These are phyloP conservation scores for Tyria jacobaeae DNA, from an alignment of 2,888 invertebrate species.

Conservation along the genomic window DNA sequence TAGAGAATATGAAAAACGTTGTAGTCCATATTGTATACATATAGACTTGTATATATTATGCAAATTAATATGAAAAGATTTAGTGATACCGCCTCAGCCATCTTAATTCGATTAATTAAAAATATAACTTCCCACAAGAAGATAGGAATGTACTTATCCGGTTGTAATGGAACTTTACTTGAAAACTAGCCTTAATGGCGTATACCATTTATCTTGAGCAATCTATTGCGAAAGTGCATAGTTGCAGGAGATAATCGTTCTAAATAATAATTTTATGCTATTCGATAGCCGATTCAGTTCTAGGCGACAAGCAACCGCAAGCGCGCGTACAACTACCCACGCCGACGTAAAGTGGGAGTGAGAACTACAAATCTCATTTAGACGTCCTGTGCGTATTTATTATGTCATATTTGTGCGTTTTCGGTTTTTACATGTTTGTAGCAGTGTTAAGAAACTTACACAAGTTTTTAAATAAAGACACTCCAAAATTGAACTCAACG, in stretches of 20 bases:
- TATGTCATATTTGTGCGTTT: neutral
- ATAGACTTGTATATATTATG: no score
- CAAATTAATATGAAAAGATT: neutral
- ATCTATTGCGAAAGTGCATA: neutral
- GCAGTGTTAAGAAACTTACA: neutral
- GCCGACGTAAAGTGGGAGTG: no score
- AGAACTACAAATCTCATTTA: neutral
- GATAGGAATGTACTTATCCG: neutral
- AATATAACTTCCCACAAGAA: neutral
- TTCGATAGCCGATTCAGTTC: slow-evolving; percentile 8
- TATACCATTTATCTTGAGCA: neutral
- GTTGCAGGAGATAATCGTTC: neutral
- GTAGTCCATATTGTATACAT: no score
- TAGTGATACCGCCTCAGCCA: neutral
- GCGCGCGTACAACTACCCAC: neutral
- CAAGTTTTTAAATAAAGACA: no score
- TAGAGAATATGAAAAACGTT: no score
- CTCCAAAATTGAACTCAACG: no score
- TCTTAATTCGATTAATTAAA: no score
- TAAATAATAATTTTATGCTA: neutral
- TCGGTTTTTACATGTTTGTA: neutral
- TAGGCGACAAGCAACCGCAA: neutral
- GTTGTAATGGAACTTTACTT: no score
- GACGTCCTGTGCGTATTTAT: neutral
- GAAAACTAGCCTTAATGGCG: neutral